Evolutionary conservation across 2,888 invertebrate genomes (phyloP), one percentile per base, ranked within the genome.

Genomic region (Zeuzera pyrina): DNA sequence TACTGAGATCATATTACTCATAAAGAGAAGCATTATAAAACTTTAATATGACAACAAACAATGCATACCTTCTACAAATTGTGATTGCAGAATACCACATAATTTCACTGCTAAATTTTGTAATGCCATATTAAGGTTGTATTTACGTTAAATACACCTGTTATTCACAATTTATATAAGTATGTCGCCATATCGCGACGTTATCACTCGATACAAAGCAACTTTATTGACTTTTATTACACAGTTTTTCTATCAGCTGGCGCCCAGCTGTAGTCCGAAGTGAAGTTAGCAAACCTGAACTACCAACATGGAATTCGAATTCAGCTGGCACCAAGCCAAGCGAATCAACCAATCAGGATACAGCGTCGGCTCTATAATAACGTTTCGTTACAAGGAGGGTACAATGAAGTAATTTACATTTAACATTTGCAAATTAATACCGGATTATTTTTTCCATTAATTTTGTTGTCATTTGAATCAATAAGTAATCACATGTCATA

Each of bases 41-140:
- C 37, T 39, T 34, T 32, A 36, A 34, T 21, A 30, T 14, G 31
- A 25, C 39, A 22, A 26, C 7, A 39, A 21, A 31, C 29, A 31
- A 36, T 35, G 64, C 57, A 44, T 66, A 87, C 86, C 86, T 64
- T 72, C 65, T 34, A 77, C 67, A 36, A 71, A 62, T 51, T 79
- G 77, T 21, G 73, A 52, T 51, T 85, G 84, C 41, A 86, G 64
- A 41, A 87, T 58, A 21, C 85, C 84, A 56, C 86, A 87, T 44
- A 88, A 67, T 62, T 87, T 87, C 5, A 85, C 84, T 26, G 86
- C 86, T 42, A 87, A 76, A 57, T 87, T 87, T 59, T 86, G 77
- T 24, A 58, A 53, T 29, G 79, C 56, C 83, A 83, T 83, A 47
- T 41, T 44, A 30, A 35, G 15, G 22, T 30, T 36, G 43, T 50